A percentile compares a stretch with the other conserved stretches of the same genome.
These are phyloP conservation scores for Pseudopipra pipra DNA, from an alignment of 2,113 vertebrate genomes.

Conservation along the genomic window DNA sequence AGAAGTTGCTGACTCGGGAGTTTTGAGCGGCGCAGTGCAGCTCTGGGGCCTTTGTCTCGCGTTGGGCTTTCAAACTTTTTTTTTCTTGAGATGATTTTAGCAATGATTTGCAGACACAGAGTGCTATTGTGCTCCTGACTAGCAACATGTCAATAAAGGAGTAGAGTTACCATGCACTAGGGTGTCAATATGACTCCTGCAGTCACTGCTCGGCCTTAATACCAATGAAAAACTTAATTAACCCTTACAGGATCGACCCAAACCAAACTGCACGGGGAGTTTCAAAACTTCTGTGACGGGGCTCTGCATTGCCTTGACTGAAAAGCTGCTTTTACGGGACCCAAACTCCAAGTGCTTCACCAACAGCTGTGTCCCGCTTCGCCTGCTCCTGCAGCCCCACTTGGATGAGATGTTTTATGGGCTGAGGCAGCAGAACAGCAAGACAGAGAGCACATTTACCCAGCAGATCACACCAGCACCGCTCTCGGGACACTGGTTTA, in stretches of 20 bases:
- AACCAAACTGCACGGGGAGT: constrained; percentile 33
- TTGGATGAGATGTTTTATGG: constrained; percentile 43
- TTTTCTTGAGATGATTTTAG: constrained; percentile 85
- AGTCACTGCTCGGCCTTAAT: constrained; percentile 68
- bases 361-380: neutral
- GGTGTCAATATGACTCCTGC: constrained; percentile 78
- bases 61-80: constrained; percentile 82
- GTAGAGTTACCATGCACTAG: constrained; percentile 75
- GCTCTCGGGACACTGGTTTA: constrained; percentile 23
- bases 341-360: neutral
- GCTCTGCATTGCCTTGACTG: constrained; percentile 9
- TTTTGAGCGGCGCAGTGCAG: constrained; percentile 86
- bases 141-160: constrained; percentile 80
- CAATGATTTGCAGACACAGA: constrained; percentile 83
- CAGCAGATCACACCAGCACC: neutral
- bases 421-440: neutral
- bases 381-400: neutral
- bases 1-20: constrained; percentile 96
- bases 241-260: constrained; percentile 65
- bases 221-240: constrained; percentile 76
- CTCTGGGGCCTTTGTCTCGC: constrained; percentile 84
- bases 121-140: constrained; percentile 76
- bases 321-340: constrained; percentile 61
- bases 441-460: constrained; percentile 1
- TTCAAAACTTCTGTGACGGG: constrained; percentile 46